Evolutionary conservation across 2,113 vertebrate species (phyloP).

Genomic region (Boleophthalmus pectinirostris): DNA sequence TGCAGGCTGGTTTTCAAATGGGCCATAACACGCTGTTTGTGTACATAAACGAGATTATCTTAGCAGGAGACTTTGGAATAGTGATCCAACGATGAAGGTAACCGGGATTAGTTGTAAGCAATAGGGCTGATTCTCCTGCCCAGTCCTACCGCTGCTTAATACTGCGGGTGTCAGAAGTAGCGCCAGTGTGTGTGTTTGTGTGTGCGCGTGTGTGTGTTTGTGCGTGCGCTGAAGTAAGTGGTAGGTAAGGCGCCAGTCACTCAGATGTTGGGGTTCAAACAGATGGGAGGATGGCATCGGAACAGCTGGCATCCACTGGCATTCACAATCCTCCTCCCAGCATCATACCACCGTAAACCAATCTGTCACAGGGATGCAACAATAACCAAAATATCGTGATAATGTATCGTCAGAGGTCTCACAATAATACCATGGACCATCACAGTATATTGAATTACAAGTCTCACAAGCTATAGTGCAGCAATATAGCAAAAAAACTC

Average conservation of each 20-base stretch:
- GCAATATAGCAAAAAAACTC: too few relatives aligned
- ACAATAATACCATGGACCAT: too few relatives aligned
- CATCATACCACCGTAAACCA: conserved; percentile 32
- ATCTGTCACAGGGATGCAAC: too few relatives aligned
- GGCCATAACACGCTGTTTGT: conserved; percentile 30
- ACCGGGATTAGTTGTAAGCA: conserved; percentile 56
- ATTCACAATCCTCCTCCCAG: conserved; percentile 57
- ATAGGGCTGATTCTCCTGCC: conserved; percentile 55
- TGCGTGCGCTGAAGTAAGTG: conserved; percentile 25
- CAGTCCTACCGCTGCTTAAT: conserved; percentile 58
- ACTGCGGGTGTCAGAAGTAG: conserved; percentile 56
- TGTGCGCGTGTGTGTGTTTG: not conserved
- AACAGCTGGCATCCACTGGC: conserved; percentile 67
- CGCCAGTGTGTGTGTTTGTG: conserved; percentile 45
- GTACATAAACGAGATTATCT: conserved; percentile 44
- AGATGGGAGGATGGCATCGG: conserved; percentile 67
- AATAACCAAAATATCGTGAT: too few relatives aligned
- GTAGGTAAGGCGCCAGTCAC: conserved; percentile 53
- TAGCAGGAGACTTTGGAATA: conserved; percentile 30
- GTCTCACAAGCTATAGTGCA: too few relatives aligned
- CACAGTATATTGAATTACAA: too few relatives aligned
- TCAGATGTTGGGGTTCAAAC: conserved; percentile 66
- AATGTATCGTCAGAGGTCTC: too few relatives aligned
- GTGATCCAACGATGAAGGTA: conserved; percentile 51
- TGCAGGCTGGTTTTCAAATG: conserved; percentile 42